Percentiles rank a stretch among this genome's conserved stretches.
Evolutionary conservation across 1,140 invertebrate genomes (phyloP).

Genomic region (Stenopsyche tienmushanensis): DNA sequence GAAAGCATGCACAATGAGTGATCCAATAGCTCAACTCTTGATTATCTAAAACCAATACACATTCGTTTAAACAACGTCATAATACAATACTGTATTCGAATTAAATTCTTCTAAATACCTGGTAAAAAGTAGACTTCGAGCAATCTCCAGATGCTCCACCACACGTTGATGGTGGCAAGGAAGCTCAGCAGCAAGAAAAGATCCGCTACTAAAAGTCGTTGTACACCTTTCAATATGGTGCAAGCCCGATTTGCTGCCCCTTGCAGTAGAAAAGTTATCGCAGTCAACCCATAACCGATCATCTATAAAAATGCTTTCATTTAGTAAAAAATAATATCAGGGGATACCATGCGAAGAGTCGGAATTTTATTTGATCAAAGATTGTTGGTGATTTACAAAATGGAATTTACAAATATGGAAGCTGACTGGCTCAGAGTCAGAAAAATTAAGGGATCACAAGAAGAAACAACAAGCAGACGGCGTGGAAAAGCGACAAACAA

Average conservation of each 20-base stretch:
- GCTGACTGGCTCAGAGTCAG: no score
- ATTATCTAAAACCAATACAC: constrained; percentile 55
- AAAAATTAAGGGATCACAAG: no score
- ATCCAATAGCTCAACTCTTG: constrained; percentile 75
- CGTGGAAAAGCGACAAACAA: no score
- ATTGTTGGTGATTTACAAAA: no score
- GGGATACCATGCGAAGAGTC: no score
- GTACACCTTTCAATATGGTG: constrained; percentile 62
- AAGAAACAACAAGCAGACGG: neutral
- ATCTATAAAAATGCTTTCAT: constrained; percentile 62
- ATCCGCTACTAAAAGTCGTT: constrained; percentile 69
- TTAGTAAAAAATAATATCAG: neutral
- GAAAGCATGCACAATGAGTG: constrained; percentile 69
- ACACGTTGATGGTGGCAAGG: constrained; percentile 80
- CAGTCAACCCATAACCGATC: constrained; percentile 71
- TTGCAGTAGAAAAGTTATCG: constrained; percentile 72
- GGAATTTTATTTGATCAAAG: no score
- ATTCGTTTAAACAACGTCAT: neutral
- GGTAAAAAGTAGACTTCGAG: constrained; percentile 78
- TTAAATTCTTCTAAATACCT: constrained; percentile 51
- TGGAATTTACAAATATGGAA: no score
- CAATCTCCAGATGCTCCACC: constrained; percentile 81
- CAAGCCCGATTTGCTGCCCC: constrained; percentile 69
- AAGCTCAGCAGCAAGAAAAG: constrained; percentile 74
- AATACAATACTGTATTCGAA: neutral